Percentiles rank a stretch among this genome's conserved stretches.
These are phyloP conservation scores for Cololabis saira DNA, from an alignment of 2,113 vertebrate species.

Conservation along the genomic window DNA sequence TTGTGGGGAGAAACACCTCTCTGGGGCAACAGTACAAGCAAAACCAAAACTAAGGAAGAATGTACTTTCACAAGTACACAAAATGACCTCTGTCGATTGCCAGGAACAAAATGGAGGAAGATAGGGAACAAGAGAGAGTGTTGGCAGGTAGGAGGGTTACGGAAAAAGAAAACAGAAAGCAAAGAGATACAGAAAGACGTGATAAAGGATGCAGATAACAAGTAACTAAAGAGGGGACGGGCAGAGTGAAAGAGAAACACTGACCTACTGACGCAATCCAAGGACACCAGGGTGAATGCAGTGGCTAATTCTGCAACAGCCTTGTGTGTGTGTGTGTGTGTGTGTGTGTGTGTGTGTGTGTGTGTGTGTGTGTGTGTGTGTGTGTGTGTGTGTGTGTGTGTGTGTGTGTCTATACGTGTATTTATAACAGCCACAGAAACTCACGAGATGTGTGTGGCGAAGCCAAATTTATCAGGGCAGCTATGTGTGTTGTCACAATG, in stretches of 20 bases:
- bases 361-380: slow-evolving; percentile 34
- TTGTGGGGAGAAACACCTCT: neutral
- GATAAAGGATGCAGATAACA: neutral
- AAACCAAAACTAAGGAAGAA: slow-evolving; percentile 26
- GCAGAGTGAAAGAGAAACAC: neutral
- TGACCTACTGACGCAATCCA: slow-evolving; percentile 49
- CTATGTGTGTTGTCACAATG: slow-evolving; percentile 11
- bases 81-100: slow-evolving; percentile 29
- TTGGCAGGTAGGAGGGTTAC: neutral
- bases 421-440: slow-evolving; percentile 43
- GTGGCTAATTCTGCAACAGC: slow-evolving; percentile 57
- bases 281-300: slow-evolving; percentile 51
- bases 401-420: slow-evolving; percentile 32
- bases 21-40: neutral
- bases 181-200: neutral
- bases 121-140: slow-evolving; percentile 5
- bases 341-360: slow-evolving; percentile 23
- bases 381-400: slow-evolving; percentile 36
- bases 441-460: slow-evolving; percentile 10
- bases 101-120: slow-evolving; percentile 54
- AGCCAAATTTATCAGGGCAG: slow-evolving; percentile 42
- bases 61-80: neutral
- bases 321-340: slow-evolving; percentile 47
- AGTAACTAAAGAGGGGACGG: neutral
- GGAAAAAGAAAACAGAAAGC: neutral